Evolutionary conservation across 2,888 invertebrate genomes (phyloP), one percentile per base, ranked within the genome.

Genomic region (Sarcophaga subvicina): DNA sequence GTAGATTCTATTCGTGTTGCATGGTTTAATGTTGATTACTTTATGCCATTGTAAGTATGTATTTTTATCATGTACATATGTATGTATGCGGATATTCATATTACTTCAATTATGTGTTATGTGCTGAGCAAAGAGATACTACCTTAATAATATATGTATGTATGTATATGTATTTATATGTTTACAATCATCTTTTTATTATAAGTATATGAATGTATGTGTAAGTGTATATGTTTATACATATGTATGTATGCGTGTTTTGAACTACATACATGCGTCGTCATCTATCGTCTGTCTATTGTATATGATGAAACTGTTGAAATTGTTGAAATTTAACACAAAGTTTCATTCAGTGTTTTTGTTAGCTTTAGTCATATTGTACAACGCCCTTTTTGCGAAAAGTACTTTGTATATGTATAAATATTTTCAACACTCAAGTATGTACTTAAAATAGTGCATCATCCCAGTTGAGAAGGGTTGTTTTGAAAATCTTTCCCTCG

Each of bases 371-470:
- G 54, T 63, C 11, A 47, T 49, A 69, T 63, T 67, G 60, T 54
- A 67, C 72, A 78, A 78, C 72, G 83, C 83, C 78, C 78, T 83
- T 78, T 77, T 83, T 62, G 54, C 20, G 11, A 78, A 81, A 75
- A 78, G 73, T 67, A 73, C 70, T 75, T 75, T 63, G 27, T 45
- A 66, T 67, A 83, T 70, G 25, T 49, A 66, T 66, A 76, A 75
- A 86, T 71, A 83, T 75, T 64, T 85, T 78, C 77, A 78, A 71
- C 85, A 82, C 71, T 83, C 79, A 83, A 86, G 83, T 76, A 72
- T 69, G 69, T 66, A 70, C 71, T 79, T 81, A 11, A 17, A 54
- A 63, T 69, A 85, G 69, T 82, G 60, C 64, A 66, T 66, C 54
- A 67, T 45, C 20, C 67, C 67, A 69, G 73, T 45, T 79, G 20